Percentiles rank a stretch among this genome's conserved stretches.
phyloP scores from a whole-genome alignment of 2,113 vertebrate species.

The Piliocolobus tephrosceles region DNA sequence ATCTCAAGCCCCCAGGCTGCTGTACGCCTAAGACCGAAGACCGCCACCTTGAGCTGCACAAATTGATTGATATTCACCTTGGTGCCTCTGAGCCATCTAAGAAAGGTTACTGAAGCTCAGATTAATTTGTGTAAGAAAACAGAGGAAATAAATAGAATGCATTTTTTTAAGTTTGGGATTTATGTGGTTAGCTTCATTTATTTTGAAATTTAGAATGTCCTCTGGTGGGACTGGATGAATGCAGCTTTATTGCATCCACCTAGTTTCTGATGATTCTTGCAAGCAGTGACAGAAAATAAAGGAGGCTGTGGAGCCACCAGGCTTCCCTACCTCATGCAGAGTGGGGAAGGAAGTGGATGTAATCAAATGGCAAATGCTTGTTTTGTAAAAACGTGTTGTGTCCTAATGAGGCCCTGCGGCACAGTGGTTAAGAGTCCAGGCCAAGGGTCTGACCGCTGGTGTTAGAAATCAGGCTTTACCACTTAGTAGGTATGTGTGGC shows the following conservation, averaged over 20 bases:
- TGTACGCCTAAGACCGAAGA: background rate
- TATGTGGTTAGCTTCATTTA: background rate
- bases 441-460: background rate
- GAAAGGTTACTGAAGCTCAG: background rate
- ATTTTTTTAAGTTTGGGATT: background rate
- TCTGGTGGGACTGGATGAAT: background rate
- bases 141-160: background rate
- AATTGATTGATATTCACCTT: background rate
- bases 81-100: background rate
- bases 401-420: background rate
- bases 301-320: background rate
- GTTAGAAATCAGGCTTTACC: background rate
- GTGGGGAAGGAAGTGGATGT: background rate
- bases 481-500: too few species aligned
- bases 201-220: background rate
- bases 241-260: background rate
- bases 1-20: background rate
- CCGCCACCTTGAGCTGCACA: rapidly evolving
- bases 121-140: background rate
- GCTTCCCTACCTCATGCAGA: background rate
- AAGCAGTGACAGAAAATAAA: slow-evolving; percentile 25
- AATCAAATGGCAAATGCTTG: background rate
- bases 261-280: slow-evolving; percentile 35
- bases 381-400: background rate
- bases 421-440: background rate